phyloP scores from a whole-genome alignment of 2,797 vertebrate genomes.

The Muraenolepis orangiensis region DNA sequence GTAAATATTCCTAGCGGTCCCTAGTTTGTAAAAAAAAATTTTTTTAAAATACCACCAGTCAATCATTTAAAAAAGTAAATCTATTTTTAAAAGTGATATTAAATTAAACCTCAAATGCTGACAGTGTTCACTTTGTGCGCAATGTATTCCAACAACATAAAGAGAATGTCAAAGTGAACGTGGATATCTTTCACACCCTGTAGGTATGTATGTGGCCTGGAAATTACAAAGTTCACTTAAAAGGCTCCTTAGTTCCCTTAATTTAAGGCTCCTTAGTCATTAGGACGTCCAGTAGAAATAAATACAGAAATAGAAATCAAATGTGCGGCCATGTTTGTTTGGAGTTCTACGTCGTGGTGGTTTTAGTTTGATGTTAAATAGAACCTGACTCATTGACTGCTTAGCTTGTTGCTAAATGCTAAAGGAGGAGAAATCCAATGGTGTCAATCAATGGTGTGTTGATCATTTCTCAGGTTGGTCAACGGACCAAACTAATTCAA shows the following conservation, averaged over 20 bases:
- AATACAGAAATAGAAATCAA: slow-evolving; percentile 29
- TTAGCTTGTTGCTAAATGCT: no score
- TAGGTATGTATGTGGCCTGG: slow-evolving; percentile 19
- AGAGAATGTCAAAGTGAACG: slow-evolving; percentile 23
- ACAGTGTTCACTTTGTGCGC: background rate
- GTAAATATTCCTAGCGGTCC: slow-evolving; percentile 18
- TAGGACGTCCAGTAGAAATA: slow-evolving; percentile 18
- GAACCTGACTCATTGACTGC: no score
- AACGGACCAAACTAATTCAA: no score
- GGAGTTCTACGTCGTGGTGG: background rate
- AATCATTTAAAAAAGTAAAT: no score
- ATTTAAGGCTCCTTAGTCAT: background rate
- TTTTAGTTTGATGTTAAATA: no score
- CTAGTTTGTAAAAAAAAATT: slow-evolving; percentile 41
- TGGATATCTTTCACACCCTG: slow-evolving; percentile 27
- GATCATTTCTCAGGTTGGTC: no score
- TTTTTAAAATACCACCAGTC: background rate
- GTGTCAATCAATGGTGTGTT: no score
- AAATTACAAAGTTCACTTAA: slow-evolving; percentile 32
- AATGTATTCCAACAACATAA: background rate
- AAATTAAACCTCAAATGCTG: background rate
- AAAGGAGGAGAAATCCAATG: no score
- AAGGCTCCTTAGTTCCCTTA: slow-evolving; percentile 1
- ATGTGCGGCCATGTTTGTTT: background rate
- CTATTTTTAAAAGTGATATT: background rate